A percentile compares a stretch with the other conserved stretches of the same genome.
phyloP scores from a whole-genome alignment of 2,797 vertebrate genomes.

The Rhinichthys osculus region DNA sequence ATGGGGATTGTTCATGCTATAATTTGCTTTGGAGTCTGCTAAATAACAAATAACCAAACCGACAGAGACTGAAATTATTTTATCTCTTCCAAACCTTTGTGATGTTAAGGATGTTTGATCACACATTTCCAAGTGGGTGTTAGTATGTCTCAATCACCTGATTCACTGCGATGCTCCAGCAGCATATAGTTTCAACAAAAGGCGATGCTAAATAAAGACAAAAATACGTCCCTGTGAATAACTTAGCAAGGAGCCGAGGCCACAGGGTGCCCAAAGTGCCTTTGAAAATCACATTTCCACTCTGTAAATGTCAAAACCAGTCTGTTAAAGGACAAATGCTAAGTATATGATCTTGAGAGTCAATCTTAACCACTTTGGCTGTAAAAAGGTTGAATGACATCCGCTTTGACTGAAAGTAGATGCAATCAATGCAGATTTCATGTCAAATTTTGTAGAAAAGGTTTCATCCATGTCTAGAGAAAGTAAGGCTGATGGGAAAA shows the following conservation, averaged over 20 bases:
- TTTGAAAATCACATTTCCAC: slow-evolving; percentile 54
- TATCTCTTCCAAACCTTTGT: background rate
- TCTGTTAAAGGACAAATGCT: slow-evolving; percentile 56
- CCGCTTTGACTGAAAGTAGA: slow-evolving; percentile 44
- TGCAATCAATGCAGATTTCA: slow-evolving; percentile 21
- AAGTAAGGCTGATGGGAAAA: slow-evolving; percentile 4
- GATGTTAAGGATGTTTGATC: slow-evolving; percentile 27
- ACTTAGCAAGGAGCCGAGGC: slow-evolving; percentile 35
- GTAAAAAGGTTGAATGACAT: slow-evolving; percentile 51
- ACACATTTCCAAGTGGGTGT: slow-evolving; percentile 2
- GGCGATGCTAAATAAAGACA: slow-evolving; percentile 38
- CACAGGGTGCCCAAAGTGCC: slow-evolving; percentile 27
- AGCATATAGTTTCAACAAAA: slow-evolving; percentile 22
- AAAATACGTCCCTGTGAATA: slow-evolving; percentile 48
- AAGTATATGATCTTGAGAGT: slow-evolving; percentile 54
- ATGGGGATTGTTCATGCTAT: background rate
- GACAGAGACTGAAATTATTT: background rate
- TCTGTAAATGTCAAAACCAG: slow-evolving; percentile 63
- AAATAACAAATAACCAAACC: slow-evolving; percentile 25
- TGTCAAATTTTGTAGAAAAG: slow-evolving; percentile 3
- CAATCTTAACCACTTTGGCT: slow-evolving; percentile 47
- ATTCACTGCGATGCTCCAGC: background rate
- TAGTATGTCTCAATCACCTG: slow-evolving; percentile 18
- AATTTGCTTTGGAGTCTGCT: background rate
- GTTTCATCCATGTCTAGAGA: background rate